Base-by-base conservation (phyloP, 1,140 invertebrate genomes). In the Eumaeus atala region DNA sequence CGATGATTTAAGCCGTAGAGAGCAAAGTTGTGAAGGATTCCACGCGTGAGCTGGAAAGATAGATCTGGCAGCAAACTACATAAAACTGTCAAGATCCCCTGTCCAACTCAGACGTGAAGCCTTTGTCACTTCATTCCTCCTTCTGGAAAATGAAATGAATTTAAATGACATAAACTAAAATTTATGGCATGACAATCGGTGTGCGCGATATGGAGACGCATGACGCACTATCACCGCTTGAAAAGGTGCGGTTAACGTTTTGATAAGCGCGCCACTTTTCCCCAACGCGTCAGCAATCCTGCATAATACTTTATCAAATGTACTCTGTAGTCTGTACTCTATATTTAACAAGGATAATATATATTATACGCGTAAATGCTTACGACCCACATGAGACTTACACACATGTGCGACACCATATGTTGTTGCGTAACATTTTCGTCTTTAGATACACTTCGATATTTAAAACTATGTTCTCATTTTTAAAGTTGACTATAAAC, bases 41-140 rank as follows among this genome's bases (percentile, higher is more conserved):
- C 73, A 81, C 76, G 77, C 66, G 78, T 85, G 85, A 88, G 87
- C 85, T 88, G 87, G 87, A 88, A 88, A 88, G 86, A 87, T 88
- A 88, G 87, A 88, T 88, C 87, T 88, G 87, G 86, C 87, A 88
- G 80, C 72, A 74, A 67, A 64, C 51, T 47, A 57, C 38, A 53
- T 72, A 59, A 81, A 82, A 87, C 81, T 88, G 86, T 83, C 82
- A 75, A 87, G 86, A 88, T 87, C 86, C 84, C 75, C 84, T 82
- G 74, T 89, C 87, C 87, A 89, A 89, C 87, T 89, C 81, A 84
- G 74, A 81, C 73, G 79, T 80, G 74, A 72, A 78, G 70, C 77
- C 78, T 62, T 56, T 14, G 59, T 56, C 14, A 64, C 28, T 54
- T 34, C 40, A 35, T 16, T 34, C 38, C 38, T 38, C 40, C 37